Percentiles rank a stretch among this genome's conserved stretches.
phyloP scores from a whole-genome alignment of 2,888 invertebrate genomes.

The Pristionchus japonicus region DNA sequence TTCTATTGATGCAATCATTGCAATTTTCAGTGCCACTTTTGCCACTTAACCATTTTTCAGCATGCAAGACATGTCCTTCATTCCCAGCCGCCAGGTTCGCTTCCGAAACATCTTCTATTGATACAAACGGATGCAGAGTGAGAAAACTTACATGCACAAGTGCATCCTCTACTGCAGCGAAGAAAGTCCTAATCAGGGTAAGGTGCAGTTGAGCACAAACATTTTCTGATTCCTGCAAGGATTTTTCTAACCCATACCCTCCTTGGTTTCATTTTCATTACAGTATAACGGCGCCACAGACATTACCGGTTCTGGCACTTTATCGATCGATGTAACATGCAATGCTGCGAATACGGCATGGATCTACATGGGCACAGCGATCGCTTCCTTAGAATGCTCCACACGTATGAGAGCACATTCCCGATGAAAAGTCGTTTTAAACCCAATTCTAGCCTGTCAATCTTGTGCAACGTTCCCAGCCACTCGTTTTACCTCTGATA shows the following conservation, averaged over 20 bases:
- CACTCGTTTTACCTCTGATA: not conserved
- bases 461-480: not conserved
- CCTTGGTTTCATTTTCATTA: no score
- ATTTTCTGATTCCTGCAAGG: no score
- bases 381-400: no score
- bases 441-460: not conserved
- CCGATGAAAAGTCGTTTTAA: no score
- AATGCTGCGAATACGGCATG: not conserved
- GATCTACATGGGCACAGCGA: not conserved
- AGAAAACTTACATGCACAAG: not conserved
- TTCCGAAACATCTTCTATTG: not conserved
- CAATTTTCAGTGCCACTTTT: no score
- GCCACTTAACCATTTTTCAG: not conserved
- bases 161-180: not conserved
- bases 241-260: no score
- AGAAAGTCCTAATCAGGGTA: no score
- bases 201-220: no score
- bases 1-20: no score
- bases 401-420: no score
- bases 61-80: not conserved
- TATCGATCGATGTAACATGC: not conserved
- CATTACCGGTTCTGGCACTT: not conserved
- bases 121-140: not conserved
- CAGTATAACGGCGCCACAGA: not conserved
- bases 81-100: not conserved